phyloP scores from a whole-genome alignment of 2,888 invertebrate genomes.

The Melanchra persicariae region DNA sequence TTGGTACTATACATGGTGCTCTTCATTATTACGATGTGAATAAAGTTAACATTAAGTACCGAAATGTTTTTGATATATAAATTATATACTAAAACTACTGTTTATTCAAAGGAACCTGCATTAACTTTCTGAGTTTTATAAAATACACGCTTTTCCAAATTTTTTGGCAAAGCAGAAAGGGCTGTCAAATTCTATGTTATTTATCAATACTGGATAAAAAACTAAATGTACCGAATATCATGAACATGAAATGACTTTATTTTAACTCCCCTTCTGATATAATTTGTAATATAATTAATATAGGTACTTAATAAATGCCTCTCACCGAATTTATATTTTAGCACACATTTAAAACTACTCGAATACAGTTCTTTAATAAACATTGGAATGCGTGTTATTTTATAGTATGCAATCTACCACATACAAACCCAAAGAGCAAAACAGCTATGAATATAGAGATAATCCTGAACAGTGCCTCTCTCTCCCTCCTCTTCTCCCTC shows the following conservation, averaged over 20 bases:
- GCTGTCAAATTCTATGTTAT: background rate
- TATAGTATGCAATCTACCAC: background rate
- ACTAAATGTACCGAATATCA: slow-evolving; percentile 2
- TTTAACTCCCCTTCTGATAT: slow-evolving; percentile 14
- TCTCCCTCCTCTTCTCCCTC: too few relatives aligned
- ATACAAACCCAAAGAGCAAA: background rate
- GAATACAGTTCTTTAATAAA: slow-evolving; percentile 63
- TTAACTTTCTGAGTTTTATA: background rate
- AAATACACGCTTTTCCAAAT: background rate
- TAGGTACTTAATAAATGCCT: slow-evolving; percentile 79
- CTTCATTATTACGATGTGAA: slow-evolving; percentile 35
- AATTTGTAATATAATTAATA: slow-evolving; percentile 58
- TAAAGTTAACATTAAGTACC: slow-evolving; percentile 38
- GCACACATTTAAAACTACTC: slow-evolving; percentile 70
- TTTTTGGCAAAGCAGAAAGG: background rate
- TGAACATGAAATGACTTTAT: slow-evolving; percentile 22
- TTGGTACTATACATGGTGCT: slow-evolving; percentile 69
- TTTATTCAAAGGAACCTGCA: slow-evolving; percentile 8
- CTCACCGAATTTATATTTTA: slow-evolving; percentile 89
- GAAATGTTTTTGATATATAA: slow-evolving; percentile 38
- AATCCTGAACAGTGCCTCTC: too few relatives aligned
- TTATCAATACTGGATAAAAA: slow-evolving; percentile 3
- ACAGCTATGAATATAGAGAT: background rate
- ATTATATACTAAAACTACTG: slow-evolving; percentile 21
- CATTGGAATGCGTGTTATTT: slow-evolving; percentile 40